Evolutionary conservation across 2,797 vertebrate species (phyloP).

Genomic region (Lates japonicus): DNA sequence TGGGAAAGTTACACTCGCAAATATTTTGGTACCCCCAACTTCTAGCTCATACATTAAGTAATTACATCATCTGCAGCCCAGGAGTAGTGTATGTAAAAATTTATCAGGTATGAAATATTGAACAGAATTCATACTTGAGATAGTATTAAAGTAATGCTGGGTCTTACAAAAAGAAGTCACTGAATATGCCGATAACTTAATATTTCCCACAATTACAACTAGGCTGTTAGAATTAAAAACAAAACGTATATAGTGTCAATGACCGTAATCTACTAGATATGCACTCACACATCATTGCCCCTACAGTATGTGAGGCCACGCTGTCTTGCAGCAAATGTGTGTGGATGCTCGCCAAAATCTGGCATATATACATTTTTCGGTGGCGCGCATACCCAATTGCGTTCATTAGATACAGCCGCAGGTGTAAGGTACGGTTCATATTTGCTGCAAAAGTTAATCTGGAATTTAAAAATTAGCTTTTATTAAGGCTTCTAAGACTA

Average conservation of each 20-base stretch:
- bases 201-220: background rate
- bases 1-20: background rate
- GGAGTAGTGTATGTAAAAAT: constrained; percentile 1
- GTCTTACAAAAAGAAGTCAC: background rate
- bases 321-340: constrained; percentile 21
- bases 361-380: constrained; percentile 5
- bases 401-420: background rate
- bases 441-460: background rate
- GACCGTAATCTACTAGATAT: constrained; percentile 37
- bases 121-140: constrained; percentile 15
- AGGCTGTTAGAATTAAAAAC: constrained; percentile 47
- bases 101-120: background rate
- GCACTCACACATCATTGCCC: constrained; percentile 20
- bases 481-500: background rate
- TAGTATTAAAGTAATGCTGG: constrained; percentile 1
- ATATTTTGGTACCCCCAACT: constrained; percentile 22
- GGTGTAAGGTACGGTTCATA: background rate
- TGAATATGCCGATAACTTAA: constrained; percentile 26
- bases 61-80: background rate
- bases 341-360: constrained; percentile 17
- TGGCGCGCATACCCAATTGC: background rate
- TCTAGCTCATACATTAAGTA: constrained; percentile 12
- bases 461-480: too few species aligned
- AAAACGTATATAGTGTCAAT: constrained; percentile 23
- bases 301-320: constrained; percentile 1